phyloP scores from a whole-genome alignment of 2,888 invertebrate genomes.

The Scaptomyza reducta region DNA sequence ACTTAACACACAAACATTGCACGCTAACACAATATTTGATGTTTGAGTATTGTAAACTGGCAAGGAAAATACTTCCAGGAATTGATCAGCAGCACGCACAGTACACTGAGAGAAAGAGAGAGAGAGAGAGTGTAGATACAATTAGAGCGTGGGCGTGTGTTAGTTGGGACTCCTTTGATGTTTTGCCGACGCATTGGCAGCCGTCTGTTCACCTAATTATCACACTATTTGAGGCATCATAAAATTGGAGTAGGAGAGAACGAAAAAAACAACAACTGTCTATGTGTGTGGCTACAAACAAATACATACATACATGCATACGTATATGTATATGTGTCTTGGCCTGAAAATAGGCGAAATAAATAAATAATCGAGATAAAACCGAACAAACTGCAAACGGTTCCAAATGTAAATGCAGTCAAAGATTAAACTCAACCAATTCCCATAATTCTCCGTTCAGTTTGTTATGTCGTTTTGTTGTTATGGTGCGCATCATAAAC shows the following conservation, averaged over 20 bases:
- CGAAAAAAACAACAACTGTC: not conserved
- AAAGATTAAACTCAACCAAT: not conserved
- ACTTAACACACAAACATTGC: not conserved
- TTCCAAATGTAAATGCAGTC: slow-evolving; percentile 51
- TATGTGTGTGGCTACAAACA: slow-evolving; percentile 51
- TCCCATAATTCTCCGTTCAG: slow-evolving; percentile 30
- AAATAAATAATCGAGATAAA: slow-evolving; percentile 56
- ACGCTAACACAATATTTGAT: slow-evolving; percentile 24
- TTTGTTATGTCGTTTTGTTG: slow-evolving; percentile 51
- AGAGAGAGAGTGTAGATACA: slow-evolving; percentile 20
- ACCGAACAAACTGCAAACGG: slow-evolving; percentile 37
- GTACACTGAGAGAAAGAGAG: not conserved
- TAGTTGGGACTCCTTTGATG: slow-evolving; percentile 53
- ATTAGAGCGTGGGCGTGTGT: slow-evolving; percentile 32
- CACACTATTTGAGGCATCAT: slow-evolving; percentile 76
- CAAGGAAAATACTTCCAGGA: slow-evolving; percentile 43
- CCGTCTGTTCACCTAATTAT: slow-evolving; percentile 78
- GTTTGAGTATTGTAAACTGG: slow-evolving; percentile 53
- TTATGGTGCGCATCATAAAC: slow-evolving; percentile 72
- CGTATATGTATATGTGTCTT: too few relatives aligned
- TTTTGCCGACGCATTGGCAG: slow-evolving; percentile 63
- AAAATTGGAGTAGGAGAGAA: slow-evolving; percentile 41
- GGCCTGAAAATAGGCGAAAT: slow-evolving; percentile 55
- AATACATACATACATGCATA: slow-evolving; percentile 21
- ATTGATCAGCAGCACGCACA: slow-evolving; percentile 54